Conservation (phyloP, 2,113 vertebrate genomes). For the Camarhynchus parvulus region DNA sequence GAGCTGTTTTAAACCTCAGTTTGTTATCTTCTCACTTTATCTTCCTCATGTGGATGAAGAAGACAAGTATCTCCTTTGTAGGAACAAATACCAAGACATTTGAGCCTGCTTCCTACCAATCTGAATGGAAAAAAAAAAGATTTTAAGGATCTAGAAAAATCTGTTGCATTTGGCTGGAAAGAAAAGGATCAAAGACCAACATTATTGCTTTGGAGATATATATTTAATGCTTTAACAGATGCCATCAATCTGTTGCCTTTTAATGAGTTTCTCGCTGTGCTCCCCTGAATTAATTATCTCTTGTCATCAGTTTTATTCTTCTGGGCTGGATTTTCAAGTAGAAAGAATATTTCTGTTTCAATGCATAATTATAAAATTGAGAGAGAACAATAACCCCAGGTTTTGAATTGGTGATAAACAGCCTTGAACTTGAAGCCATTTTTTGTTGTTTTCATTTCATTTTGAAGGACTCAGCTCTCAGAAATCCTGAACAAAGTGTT, state of each 20-base stretch:
- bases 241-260: conserved; percentile 34
- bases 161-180: not conserved
- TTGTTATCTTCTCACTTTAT: not conserved
- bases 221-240: conserved; percentile 43
- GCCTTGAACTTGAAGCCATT: not conserved
- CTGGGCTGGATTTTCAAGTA: not conserved
- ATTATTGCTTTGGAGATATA: not conserved
- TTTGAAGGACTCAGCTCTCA: not conserved
- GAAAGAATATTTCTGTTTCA: not conserved
- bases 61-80: not conserved
- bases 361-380: not conserved
- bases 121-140: not conserved
- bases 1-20: not conserved
- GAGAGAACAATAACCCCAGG: not conserved
- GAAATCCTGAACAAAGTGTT: not conserved
- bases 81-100: not conserved
- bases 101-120: not conserved
- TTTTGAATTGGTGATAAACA: not conserved
- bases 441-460: not conserved
- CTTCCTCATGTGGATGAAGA: not conserved
- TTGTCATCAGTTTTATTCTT: conserved; percentile 7
- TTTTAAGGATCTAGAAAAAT: not conserved
- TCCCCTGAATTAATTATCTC: conserved; percentile 44
- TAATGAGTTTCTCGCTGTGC: conserved; percentile 21
- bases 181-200: not conserved